A percentile compares a stretch with the other conserved stretches of the same genome.
Evolutionary conservation across 2,888 invertebrate genomes (phyloP).

Genomic region (Allophyes oxyacanthae): DNA sequence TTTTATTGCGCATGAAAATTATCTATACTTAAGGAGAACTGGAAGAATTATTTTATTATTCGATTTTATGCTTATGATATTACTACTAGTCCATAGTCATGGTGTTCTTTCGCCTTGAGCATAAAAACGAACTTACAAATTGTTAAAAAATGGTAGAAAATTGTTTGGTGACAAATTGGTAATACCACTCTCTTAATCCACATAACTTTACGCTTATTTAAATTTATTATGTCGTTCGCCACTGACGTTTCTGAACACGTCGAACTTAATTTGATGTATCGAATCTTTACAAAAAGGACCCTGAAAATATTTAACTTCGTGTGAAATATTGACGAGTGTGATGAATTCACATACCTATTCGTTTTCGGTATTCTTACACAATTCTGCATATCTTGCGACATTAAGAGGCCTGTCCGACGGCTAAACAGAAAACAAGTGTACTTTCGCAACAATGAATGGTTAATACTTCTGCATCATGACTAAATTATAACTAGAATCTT

Average conservation of each 20-base stretch:
- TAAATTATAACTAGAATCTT: too few relatives aligned
- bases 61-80: constrained; percentile 71
- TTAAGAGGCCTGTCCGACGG: constrained; percentile 16
- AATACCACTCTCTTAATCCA: constrained; percentile 19
- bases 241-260: constrained; percentile 9
- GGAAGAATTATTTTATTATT: constrained; percentile 66
- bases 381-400: constrained; percentile 22
- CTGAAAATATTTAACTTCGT: constrained; percentile 44
- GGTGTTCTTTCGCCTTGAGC: constrained; percentile 69
- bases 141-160: constrained; percentile 62
- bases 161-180: constrained; percentile 69
- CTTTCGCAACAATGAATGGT: not conserved
- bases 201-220: not conserved
- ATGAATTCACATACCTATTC: constrained; percentile 28
- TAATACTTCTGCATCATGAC: too few relatives aligned
- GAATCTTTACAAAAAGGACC: constrained; percentile 44
- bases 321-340: constrained; percentile 46
- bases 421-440: not conserved
- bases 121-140: constrained; percentile 71
- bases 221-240: constrained; percentile 8
- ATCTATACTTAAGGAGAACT: constrained; percentile 55
- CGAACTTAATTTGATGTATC: constrained; percentile 36
- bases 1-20: constrained; percentile 54
- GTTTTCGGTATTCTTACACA: constrained; percentile 26
- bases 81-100: constrained; percentile 65